phyloP scores from a whole-genome alignment of 2,113 vertebrate genomes.

The Tinamus guttatus region DNA sequence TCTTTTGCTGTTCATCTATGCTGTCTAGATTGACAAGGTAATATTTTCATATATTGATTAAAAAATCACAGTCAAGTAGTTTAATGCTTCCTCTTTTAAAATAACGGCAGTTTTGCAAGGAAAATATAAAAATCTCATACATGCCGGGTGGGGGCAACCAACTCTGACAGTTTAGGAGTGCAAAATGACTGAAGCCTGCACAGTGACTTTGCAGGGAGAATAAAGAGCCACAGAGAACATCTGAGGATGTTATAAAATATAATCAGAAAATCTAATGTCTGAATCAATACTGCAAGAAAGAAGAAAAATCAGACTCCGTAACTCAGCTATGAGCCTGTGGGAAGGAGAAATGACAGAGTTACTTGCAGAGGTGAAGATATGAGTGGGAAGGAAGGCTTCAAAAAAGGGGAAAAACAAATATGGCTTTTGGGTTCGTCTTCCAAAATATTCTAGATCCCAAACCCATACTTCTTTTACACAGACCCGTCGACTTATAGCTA shows the following conservation, averaged over 20 bases:
- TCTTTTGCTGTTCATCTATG: not conserved
- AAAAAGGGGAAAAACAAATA: not conserved
- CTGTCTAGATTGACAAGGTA: not conserved
- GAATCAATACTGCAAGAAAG: not conserved
- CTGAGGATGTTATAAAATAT: not conserved
- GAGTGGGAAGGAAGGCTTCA: not conserved
- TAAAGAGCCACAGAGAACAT: not conserved
- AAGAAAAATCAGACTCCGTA: not conserved
- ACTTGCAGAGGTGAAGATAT: not conserved
- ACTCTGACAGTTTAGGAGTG: slow-evolving; percentile 20
- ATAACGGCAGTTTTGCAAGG: not conserved
- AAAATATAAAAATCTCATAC: not conserved
- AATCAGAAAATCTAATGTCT: not conserved
- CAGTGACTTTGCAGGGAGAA: not conserved
- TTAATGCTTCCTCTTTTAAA: not conserved
- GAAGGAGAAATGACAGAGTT: not conserved
- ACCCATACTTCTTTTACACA: not conserved
- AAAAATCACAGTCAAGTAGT: not conserved
- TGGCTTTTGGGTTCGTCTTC: not conserved
- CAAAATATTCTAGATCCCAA: not conserved
- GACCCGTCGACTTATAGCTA: not conserved
- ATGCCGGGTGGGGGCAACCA: not conserved
- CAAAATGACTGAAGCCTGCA: not conserved
- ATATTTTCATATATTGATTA: not conserved
- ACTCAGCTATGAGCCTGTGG: not conserved